These are phyloP conservation scores for Ceratotherium simum DNA, from an alignment of 2,113 vertebrate genomes.

Conservation along the genomic window DNA sequence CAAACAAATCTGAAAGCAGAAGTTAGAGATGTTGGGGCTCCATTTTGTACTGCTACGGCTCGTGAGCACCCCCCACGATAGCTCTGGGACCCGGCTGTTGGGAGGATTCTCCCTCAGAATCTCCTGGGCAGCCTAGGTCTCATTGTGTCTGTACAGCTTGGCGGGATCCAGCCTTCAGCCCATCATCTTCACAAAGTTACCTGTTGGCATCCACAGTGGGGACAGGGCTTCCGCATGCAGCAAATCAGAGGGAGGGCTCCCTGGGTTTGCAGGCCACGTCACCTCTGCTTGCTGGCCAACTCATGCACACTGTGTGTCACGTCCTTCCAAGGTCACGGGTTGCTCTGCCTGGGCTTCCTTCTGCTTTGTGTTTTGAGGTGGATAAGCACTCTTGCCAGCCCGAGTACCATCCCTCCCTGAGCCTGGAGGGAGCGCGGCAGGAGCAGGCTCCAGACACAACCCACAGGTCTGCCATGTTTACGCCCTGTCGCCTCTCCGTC, in stretches of 20 bases:
- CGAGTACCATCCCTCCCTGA: conserved; percentile 33
- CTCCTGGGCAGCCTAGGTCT: background rate
- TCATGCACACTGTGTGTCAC: conserved; percentile 80
- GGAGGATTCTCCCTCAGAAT: background rate
- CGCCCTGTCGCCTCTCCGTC: conserved; percentile 64
- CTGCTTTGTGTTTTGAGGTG: background rate
- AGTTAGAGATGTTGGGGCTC: conserved; percentile 45
- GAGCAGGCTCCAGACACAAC: conserved; percentile 71
- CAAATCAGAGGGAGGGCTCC: conserved; percentile 76
- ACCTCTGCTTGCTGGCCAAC: conserved; percentile 78
- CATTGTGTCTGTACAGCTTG: background rate
- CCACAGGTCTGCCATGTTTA: conserved; percentile 71
- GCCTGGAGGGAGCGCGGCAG: conserved; percentile 71
- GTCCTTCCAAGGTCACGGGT: conserved; percentile 76
- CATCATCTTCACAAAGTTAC: background rate
- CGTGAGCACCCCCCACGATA: background rate
- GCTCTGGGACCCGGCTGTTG: background rate
- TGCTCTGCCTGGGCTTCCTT: conserved; percentile 74
- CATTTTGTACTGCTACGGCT: background rate
- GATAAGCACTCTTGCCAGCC: conserved; percentile 67
- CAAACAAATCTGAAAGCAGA: background rate
- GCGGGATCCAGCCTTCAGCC: background rate
- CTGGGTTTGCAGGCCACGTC: conserved; percentile 70
- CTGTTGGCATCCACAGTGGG: conserved; percentile 60
- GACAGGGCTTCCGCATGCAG: conserved; percentile 69